Evolutionary conservation across 2,113 vertebrate genomes (phyloP), one percentile per base, ranked within the genome.

Genomic region (Colinus virginianus): DNA sequence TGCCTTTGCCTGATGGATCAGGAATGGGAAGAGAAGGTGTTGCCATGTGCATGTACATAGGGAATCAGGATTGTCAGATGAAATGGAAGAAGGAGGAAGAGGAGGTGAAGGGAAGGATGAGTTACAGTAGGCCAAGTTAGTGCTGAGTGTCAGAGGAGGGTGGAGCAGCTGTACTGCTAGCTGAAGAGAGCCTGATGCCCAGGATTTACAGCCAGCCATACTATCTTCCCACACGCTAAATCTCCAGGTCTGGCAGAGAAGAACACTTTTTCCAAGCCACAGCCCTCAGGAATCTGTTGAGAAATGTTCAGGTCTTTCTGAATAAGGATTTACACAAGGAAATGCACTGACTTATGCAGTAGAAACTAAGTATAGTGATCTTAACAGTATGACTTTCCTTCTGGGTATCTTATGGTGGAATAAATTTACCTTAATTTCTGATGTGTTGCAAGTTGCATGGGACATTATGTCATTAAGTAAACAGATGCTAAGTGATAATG

Each of bases 151-250:
- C 3, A 2, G 75, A 87, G 45, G 23, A 84, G 25, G 34, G 26
- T 74, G 58, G 70, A 11, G 36, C 58, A 61, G 42, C 79, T 55
- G 53, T 25, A 17, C 53, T 56, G 53, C 1, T 3, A 45, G 7
- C 30, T 0, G 0, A n/a, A 32, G 14, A 0, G 6, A 90, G 53
- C 7, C 16, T 3, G 1, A 4, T 0, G 0, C 64, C 40, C 23
- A 66, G 49, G 55, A 58, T 63, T 62, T 83, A 43, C 7, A 43
- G 58, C 20, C 45, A 74, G 22, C 7, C 26, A 6, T 45, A 8
- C 14, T 55, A 21, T 82, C 19, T 83, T 95, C 79, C 84, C 70
- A 92, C 38, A 38, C 2, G 22, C 67, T 75, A 84, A 81, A 75
- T 70, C 19, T 70, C 19, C 0, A 0, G 0, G 4, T 79, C 59